phyloP scores from a whole-genome alignment of 2,888 invertebrate species.

The Sphaerophoria taeniata region DNA sequence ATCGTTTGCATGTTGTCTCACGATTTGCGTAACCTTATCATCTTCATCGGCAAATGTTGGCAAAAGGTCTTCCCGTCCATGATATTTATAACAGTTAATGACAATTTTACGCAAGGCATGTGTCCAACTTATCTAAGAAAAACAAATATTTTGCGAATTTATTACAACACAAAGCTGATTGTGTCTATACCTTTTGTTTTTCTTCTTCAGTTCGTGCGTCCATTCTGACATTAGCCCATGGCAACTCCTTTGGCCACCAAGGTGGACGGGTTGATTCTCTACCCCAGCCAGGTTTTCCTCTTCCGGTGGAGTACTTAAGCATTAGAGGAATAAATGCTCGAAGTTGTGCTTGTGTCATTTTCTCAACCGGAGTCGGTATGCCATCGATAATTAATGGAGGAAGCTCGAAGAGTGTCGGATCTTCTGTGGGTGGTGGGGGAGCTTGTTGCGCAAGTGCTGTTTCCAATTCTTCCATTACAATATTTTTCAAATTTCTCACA shows the following conservation, averaged over 20 bases:
- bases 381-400: constrained; percentile 98
- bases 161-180: not conserved
- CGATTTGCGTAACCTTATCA: constrained; percentile 88
- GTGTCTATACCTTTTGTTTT: constrained; percentile 92
- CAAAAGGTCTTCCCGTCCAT: constrained; percentile 96
- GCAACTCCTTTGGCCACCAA: constrained; percentile 99
- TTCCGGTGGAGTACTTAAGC: constrained; percentile 98
- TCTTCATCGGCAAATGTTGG: constrained; percentile 97
- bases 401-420: constrained; percentile 96
- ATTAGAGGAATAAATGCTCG: constrained; percentile 98
- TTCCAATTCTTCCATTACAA: constrained; percentile 98
- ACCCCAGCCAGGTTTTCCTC: constrained; percentile 99
- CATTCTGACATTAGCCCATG: constrained; percentile 99
- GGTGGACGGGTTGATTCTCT: constrained; percentile 96
- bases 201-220: constrained; percentile 98
- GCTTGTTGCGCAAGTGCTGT: constrained; percentile 96
- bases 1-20: constrained; percentile 80
- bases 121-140: constrained; percentile 96
- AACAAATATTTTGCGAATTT: not conserved
- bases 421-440: constrained; percentile 91
- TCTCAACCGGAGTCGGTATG: constrained; percentile 98
- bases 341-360: constrained; percentile 99
- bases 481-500: constrained; percentile 93
- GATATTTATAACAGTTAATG: constrained; percentile 98
- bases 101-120: constrained; percentile 98